phyloP scores from a whole-genome alignment of 2,888 invertebrate species.

The Brassicogethes aeneus region DNA sequence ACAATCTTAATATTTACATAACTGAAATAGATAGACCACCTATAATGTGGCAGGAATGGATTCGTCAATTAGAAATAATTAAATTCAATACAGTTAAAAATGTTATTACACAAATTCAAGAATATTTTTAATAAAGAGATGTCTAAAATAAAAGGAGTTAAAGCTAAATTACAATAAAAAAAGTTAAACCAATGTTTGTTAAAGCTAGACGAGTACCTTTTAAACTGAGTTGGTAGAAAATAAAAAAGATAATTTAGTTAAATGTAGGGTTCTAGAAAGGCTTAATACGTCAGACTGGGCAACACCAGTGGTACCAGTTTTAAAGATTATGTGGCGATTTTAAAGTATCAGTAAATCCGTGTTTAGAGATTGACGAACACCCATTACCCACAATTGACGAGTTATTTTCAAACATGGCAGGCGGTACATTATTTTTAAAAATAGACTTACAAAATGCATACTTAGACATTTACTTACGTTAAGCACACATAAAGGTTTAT shows the following conservation, averaged over 20 bases:
- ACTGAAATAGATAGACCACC: too few relatives aligned
- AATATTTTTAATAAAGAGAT: too few relatives aligned
- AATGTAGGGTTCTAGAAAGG: background rate
- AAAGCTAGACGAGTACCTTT: background rate
- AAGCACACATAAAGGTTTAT: too few relatives aligned
- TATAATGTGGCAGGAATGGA: too few relatives aligned
- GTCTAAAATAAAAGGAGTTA: too few relatives aligned
- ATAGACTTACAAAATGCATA: background rate
- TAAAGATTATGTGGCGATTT: background rate
- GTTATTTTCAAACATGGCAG: background rate
- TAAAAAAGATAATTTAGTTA: background rate
- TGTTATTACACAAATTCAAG: too few relatives aligned
- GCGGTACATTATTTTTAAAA: constrained; percentile 1
- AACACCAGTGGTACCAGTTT: background rate
- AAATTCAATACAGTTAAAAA: too few relatives aligned
- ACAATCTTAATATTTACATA: too few relatives aligned
- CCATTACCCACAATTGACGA: constrained; percentile 1
- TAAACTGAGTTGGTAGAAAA: background rate
- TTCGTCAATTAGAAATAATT: too few relatives aligned
- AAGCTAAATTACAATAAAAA: too few relatives aligned
- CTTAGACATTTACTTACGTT: too few relatives aligned
- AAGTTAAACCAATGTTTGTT: background rate
- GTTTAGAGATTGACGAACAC: background rate
- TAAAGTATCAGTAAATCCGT: background rate
- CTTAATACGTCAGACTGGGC: background rate